Base-by-base conservation (phyloP, 2,888 invertebrate species). In the Lithophane socia region DNA sequence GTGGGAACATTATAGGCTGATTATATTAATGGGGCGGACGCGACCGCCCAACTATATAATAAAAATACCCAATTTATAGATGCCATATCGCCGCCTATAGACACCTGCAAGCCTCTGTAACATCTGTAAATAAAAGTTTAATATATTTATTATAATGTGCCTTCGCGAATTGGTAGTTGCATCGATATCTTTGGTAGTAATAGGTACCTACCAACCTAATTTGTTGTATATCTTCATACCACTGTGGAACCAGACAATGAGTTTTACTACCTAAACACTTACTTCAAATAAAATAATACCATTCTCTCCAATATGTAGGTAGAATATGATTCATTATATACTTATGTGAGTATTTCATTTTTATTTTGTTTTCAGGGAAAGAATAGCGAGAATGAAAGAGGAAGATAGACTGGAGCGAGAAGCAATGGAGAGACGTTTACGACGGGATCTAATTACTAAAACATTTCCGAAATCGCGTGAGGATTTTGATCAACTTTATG, bases 401-500 rank as follows among this genome's bases (percentile, higher is more conserved):
- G 97, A 97, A 90, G 94, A 95, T 54, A 95, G 95, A 87, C 91
- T 96, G 67, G 97, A 97, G 74, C 95, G 96, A 21, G 95, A 97
- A 82, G 97, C 97, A 66, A 94, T 97, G 88, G 97, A 97, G 79
- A 95, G 95, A 80, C 95, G 97, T 72, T 93, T 97, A 82, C 95
- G 97, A 54, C 94, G 93, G 54, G 97, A 98, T 89, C 95, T 98
- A 24, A 94, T 97, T 52, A 97, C 97, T 10, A 98, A 97, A 93
- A 97, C 97, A n/a, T 98, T 97, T 90, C 98, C 98, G 0, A 97
- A 97, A 87, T 97, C 97, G 9, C 97, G 97, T 76, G 97, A 97
- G 87, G 98, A 98, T 92, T 98, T 98, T 89, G 98, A 98, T 86
- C 97, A 98, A 94, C 94, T 98, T 2, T 98, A 98, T 90, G 97